phyloP scores from a whole-genome alignment of 2,888 invertebrate species.

The Andrena chrysosceles region DNA sequence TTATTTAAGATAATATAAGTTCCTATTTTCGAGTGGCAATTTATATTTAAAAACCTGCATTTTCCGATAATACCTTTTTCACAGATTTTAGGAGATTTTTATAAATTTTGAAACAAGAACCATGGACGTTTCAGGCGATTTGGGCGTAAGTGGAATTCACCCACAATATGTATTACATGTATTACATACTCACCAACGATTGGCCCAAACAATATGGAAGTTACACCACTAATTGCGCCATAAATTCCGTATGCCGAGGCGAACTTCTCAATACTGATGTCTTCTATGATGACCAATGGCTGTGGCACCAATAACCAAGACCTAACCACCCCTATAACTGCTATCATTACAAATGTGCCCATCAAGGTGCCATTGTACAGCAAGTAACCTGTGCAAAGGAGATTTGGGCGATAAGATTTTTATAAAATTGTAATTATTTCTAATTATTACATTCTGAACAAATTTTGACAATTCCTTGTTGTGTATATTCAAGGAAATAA shows the following conservation, averaged over 20 bases:
- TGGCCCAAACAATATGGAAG: conserved; percentile 89
- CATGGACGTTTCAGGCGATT: no score
- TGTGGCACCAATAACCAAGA: conserved; percentile 90
- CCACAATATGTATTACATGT: background rate
- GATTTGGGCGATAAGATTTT: background rate
- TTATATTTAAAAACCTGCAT: no score
- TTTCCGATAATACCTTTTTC: no score
- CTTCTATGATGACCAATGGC: conserved; percentile 90
- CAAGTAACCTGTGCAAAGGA: conserved; percentile 86
- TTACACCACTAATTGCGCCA: conserved; percentile 90
- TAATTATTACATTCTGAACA: background rate
- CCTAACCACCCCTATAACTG: conserved; percentile 89
- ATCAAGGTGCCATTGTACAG: conserved; percentile 86
- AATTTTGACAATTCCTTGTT: background rate
- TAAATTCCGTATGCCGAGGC: conserved; percentile 91
- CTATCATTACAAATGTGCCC: conserved; percentile 88
- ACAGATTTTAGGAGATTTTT: no score
- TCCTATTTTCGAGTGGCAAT: no score
- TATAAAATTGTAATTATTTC: background rate
- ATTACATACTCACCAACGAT: conserved; percentile 87
- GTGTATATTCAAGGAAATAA: background rate
- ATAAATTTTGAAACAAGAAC: no score
- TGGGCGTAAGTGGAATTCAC: no score
- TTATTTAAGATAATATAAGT: no score
- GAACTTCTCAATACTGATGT: conserved; percentile 89